phyloP scores from a whole-genome alignment of 2,113 vertebrate genomes.

The Xenus cinereus region DNA sequence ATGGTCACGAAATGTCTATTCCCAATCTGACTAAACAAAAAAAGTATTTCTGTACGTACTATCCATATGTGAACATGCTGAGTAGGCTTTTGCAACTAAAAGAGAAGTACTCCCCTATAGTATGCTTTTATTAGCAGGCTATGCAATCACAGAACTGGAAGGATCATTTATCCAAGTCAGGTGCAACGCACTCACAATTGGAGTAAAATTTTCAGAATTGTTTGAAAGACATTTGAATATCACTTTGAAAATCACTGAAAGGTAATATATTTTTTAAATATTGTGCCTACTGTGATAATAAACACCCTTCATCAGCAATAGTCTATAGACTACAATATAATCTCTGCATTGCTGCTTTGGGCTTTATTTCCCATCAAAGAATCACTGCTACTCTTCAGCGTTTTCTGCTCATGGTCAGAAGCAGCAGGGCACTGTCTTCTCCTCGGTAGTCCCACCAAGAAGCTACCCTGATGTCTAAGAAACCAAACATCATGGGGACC shows the following conservation, averaged over 20 bases:
- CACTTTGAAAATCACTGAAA: neutral
- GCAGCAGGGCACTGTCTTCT: neutral
- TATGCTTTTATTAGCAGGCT: neutral
- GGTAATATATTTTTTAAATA: neutral
- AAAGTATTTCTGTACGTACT: neutral
- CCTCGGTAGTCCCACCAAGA: neutral
- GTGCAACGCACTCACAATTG: neutral
- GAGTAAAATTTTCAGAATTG: neutral
- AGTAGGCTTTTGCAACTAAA: neutral
- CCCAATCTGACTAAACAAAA: neutral
- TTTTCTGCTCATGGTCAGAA: neutral
- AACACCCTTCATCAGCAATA: rapidly evolving
- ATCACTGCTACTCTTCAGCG: neutral
- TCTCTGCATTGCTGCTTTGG: neutral
- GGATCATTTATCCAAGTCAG: neutral
- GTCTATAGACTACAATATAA: neutral
- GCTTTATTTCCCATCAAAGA: rapidly evolving
- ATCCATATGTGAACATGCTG: rapidly evolving
- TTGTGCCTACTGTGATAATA: rapidly evolving
- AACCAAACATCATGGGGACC: rapidly evolving
- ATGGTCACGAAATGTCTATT: neutral
- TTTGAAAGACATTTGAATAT: neutral
- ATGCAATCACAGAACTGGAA: neutral
- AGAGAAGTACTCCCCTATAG: rapidly evolving
- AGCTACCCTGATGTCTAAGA: neutral